Conservation (phyloP, 2,888 invertebrate genomes). For the Argyresthia goedartella region DNA sequence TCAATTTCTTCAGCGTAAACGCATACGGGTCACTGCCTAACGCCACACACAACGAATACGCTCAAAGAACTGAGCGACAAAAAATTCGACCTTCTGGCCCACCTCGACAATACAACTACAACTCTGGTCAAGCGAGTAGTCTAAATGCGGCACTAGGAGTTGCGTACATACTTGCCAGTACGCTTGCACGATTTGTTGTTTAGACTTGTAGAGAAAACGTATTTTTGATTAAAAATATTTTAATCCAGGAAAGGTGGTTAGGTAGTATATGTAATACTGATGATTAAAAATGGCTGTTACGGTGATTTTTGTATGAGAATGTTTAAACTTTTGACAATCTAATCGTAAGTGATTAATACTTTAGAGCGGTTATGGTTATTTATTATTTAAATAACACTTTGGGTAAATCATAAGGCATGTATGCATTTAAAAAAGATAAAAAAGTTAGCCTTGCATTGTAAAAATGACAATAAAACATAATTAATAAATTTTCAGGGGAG, state of each 20-base stretch:
- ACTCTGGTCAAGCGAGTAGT: conserved; percentile 13
- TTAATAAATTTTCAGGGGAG: neutral
- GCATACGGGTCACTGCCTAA: conserved; percentile 36
- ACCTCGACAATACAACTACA: conserved; percentile 38
- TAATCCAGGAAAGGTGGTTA: conserved; percentile 9
- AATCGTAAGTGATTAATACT: neutral
- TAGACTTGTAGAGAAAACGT: neutral
- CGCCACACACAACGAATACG: conserved; percentile 42
- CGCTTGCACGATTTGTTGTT: neutral
- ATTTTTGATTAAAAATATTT: conserved; percentile 16
- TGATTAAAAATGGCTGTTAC: conserved; percentile 61
- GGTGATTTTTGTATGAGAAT: conserved; percentile 40
- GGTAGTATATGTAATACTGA: conserved; percentile 13
- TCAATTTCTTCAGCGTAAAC: conserved; percentile 44
- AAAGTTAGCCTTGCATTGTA: neutral
- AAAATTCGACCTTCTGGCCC: conserved; percentile 58
- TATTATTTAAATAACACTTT: neutral
- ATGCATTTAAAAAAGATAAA: neutral
- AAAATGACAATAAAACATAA: conserved; percentile 1
- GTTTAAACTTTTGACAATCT: conserved; percentile 18
- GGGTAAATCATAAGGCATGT: neutral
- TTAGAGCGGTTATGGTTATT: neutral
- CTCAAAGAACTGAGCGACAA: conserved; percentile 51
- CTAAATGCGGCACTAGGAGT: neutral
- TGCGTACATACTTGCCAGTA: conserved; percentile 11